Base-by-base conservation (phyloP, 2,113 vertebrate species). In the Marcusenius ussheri region DNA sequence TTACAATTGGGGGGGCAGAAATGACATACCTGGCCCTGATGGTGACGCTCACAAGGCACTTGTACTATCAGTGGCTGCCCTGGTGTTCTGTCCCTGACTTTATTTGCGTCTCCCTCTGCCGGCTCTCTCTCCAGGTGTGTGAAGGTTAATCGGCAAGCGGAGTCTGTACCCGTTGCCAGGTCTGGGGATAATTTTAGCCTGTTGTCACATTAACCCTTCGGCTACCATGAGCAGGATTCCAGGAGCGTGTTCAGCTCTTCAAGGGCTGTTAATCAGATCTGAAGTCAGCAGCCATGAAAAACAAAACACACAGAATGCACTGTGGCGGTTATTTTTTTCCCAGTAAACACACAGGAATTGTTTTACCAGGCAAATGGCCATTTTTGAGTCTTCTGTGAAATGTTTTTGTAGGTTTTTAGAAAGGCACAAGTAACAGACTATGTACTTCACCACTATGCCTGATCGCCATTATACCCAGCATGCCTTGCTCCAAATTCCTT, bases 111-210 rank as follows among this genome's bases (percentile, higher is more conserved):
- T 24, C 39, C 10, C 74, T 58, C 50, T 39, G 17, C 8, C 24
- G 21, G 5, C 17, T 80, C 47, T 15, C 24, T 85, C 56, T 90
- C 56, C 89, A 90, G 89, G 56, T 86, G 89, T 47, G 80, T 89
- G 80, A 89, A 84, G 88, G 77, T 89, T 89, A 83, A 83, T 53
- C 27, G 49, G 27, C 5, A 80, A 42, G 39, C 13, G 6, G 35
- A 80, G 15, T 80, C 46, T 24, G 11, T 47, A 27, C 31, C 47
- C 3, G 13, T 17, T 84, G 19, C 56, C 9, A 53, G 50, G 17
- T 39, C 10, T 47, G 80, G 21, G 49, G 83, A 24, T 86, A 86
- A 85, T 66, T 86, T 86, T 86, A 90, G 53, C 50, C 89, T 21
- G 21, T 35, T 31, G 53, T 86, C 66, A 66, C 42, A 35, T 70